Conservation (phyloP, 1,140 invertebrate genomes). For the Brachionus paranguensis region DNA sequence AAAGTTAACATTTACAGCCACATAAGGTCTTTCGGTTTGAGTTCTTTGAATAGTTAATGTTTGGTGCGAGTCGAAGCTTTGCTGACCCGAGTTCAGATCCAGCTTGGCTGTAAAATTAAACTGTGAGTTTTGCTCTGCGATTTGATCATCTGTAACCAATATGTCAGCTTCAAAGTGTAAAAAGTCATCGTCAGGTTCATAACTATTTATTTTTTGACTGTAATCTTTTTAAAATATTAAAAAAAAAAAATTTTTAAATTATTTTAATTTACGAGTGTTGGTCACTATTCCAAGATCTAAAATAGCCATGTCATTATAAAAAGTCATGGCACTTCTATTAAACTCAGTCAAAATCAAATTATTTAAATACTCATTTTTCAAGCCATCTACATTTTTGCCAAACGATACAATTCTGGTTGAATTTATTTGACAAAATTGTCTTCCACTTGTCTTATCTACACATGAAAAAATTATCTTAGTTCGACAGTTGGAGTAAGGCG, state of each 20-base stretch:
- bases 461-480: neutral
- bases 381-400: constrained; percentile 44
- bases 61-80: neutral
- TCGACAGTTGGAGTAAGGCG: neutral
- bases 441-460: neutral
- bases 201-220: constrained; percentile 40
- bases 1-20: neutral
- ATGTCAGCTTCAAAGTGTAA: constrained; percentile 44
- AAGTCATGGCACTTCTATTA: constrained; percentile 42
- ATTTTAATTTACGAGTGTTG: constrained; percentile 44
- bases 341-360: constrained; percentile 39
- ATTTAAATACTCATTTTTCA: constrained; percentile 9
- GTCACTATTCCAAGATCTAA: constrained; percentile 45
- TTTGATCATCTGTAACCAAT: constrained; percentile 44
- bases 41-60: neutral
- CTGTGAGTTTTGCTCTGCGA: neutral
- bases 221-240: constrained; percentile 40
- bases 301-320: constrained; percentile 44
- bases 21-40: neutral
- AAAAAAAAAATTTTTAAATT: neutral
- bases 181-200: constrained; percentile 43
- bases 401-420: constrained; percentile 39
- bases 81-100: neutral
- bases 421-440: neutral
- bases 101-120: neutral